Evolutionary conservation across 2,888 invertebrate genomes (phyloP), one percentile per base, ranked within the genome.

Genomic region (Tetragnatha montana): DNA sequence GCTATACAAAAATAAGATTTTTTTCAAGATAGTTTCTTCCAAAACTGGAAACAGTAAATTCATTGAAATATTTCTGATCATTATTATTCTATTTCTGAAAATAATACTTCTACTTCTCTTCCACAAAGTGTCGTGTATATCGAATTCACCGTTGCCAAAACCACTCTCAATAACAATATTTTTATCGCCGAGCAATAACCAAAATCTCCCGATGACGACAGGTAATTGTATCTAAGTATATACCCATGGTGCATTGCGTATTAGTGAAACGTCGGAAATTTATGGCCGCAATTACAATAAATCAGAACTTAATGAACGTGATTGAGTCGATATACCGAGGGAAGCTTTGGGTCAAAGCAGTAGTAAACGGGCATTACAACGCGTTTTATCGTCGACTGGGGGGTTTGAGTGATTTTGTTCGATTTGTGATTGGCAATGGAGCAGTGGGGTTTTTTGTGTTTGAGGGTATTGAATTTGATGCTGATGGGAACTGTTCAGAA

Each of bases 271-370:
- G 69, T 14, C 19, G 71, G n/a, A 49, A 84, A 84, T 84, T 84
- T 84, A 84, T 84, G 73, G 69, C 84, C 3, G 69, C 17, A 84
- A 84, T 84, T 84, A 84, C 69, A 84, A 76, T 75, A 84, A 84
- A 84, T 84, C 84, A 68, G 21, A 51, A 74, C n/a, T 51, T 74
- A 80, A 80, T 80, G 35, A 22, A 68, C 69, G 68, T 12, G 68
- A 80, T 80, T 69, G 80, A 80, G 47, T 7, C 17, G 12, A 49
- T 12, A 75, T 21, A 75, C 10, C 6, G 73, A 22, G 73, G 12
- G 22, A 73, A 17, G 22, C 22, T 22, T 19, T 12, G 2, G 19
- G 21, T 4, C 0, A 19, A 19, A 6, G 7, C 47, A 69, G 19
- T 47, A 35, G 47, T 69, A 22, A 50, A 47, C 22, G 35, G 35